Evolutionary conservation across 2,113 vertebrate species (phyloP), one percentile per base, ranked within the genome.

Genomic region (Sinocyclocheilus anophthalmus): DNA sequence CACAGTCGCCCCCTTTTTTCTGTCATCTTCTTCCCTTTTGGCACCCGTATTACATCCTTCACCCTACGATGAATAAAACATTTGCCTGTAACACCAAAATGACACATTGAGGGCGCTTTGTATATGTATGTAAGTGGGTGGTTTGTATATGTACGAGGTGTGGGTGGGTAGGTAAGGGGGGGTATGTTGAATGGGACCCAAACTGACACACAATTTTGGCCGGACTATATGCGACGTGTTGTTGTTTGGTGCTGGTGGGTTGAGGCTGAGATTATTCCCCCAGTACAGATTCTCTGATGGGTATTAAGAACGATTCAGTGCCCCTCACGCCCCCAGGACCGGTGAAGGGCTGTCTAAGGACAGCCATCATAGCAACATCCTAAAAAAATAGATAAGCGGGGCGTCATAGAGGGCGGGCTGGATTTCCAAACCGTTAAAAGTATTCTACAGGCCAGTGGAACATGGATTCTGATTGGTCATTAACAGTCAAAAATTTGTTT

Each of bases 161-260:
- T 79, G 59, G 59, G 77, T 77, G 85, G 76, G 50, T 26, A n/a
- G 83, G 57, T n/a, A n/a, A n/a, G n/a, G n/a, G n/a, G n/a, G n/a
- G n/a, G n/a, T n/a, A n/a, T n/a, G n/a, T n/a, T n/a, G n/a, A n/a
- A n/a, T n/a, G n/a, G n/a, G n/a, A n/a, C n/a, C n/a, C n/a, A n/a
- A n/a, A n/a, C n/a, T n/a, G 84, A 72, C 76, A 55, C 57, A 67
- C 84, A 84, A 65, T 72, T 55, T 37, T 65, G 63, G 37, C 37
- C 16, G 11, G 50, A 67, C 53, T 33, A 65, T 81, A 65, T 81
- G 20, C 11, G 5, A 48, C n/a, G 86, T 13, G 10, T 79, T 77
- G 67, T 65, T 76, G 5, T n/a, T n/a, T n/a, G n/a, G n/a, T 1
- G 7, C 30, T 10, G 59, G 78, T 81, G 78, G 59, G 53, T 5